Conservation (phyloP, 2,113 vertebrate genomes). For the Scomber japonicus region DNA sequence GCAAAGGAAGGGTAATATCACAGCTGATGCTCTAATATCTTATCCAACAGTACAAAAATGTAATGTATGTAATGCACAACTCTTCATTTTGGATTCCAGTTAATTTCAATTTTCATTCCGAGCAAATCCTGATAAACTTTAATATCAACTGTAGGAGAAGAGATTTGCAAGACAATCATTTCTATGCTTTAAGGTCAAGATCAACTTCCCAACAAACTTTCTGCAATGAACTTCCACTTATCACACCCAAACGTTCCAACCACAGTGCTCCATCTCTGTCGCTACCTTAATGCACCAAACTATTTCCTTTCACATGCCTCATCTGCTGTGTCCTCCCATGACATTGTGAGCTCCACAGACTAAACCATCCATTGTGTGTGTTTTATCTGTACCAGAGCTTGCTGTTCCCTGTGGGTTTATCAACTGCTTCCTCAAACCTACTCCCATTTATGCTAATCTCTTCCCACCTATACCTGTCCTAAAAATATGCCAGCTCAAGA, state of each 20-base stretch:
- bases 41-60: no score
- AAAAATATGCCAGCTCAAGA: constrained; percentile 45
- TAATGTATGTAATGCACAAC: no score
- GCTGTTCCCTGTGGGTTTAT: constrained; percentile 60
- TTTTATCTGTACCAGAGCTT: constrained; percentile 62
- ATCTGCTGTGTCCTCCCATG: constrained; percentile 30
- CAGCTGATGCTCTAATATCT: no score
- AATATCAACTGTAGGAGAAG: no score
- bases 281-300: background rate
- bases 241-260: background rate
- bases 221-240: background rate
- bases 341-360: constrained; percentile 26
- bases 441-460: constrained; percentile 58
- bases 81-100: no score
- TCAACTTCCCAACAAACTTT: constrained; percentile 3
- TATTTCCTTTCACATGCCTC: background rate
- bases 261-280: background rate
- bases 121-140: no score
- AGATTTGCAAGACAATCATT: background rate
- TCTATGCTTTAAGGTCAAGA: background rate
- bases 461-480: constrained; percentile 44
- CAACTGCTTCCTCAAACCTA: constrained; percentile 51
- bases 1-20: no score
- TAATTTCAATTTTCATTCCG: no score
- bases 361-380: constrained; percentile 62